Conservation (phyloP, 35 echinoderm and acorn worm species). For the Patiria miniata region DNA sequence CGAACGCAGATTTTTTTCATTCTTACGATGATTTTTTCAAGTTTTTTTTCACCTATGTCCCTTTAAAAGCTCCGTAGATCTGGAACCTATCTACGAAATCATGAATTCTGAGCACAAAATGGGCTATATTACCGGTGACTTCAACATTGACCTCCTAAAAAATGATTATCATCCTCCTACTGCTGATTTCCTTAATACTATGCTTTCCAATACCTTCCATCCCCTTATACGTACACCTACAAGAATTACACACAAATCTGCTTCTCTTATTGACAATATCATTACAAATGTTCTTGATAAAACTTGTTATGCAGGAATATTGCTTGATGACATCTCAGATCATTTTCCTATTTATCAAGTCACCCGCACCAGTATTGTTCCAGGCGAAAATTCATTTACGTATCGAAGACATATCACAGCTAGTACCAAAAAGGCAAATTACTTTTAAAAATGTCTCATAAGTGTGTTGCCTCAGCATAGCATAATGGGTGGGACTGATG, state of each 20-base stretch:
- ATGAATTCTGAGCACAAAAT: neutral
- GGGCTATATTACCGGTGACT: neutral
- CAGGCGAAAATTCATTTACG: neutral
- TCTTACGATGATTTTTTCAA: no score
- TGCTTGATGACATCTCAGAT: neutral
- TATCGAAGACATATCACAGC: constrained; percentile 2
- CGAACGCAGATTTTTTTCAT: no score
- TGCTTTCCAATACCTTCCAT: neutral
- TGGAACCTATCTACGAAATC: neutral
- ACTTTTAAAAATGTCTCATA: no score
- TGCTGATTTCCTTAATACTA: constrained; percentile 3
- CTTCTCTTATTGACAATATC: neutral
- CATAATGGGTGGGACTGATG: no score
- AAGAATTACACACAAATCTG: neutral
- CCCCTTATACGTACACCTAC: neutral
- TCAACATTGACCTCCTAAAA: no score
- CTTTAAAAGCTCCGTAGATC: no score
- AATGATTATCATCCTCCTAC: neutral
- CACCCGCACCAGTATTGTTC: neutral
- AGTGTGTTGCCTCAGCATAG: no score
- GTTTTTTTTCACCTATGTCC: no score
- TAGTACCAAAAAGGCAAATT: no score
- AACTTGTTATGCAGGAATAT: neutral
- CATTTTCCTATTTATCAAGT: constrained; percentile 8
- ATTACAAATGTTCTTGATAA: neutral